These are phyloP conservation scores for Pelecanus crispus DNA, from an alignment of 2,113 vertebrate species.

Conservation along the genomic window DNA sequence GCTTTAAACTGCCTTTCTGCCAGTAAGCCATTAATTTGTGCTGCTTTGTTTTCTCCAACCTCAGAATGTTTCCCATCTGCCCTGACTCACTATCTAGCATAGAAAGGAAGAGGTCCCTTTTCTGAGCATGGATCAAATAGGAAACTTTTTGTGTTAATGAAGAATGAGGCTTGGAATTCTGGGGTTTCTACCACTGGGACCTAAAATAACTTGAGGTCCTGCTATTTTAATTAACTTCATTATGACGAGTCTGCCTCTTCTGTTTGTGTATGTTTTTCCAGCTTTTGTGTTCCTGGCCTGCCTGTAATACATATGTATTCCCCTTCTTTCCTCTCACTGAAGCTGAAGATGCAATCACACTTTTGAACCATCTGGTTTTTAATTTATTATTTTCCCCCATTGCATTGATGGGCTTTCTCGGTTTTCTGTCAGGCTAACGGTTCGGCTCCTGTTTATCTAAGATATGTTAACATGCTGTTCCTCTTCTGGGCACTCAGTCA, in stretches of 20 bases:
- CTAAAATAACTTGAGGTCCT: constrained; percentile 60
- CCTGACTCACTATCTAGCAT: constrained; percentile 28
- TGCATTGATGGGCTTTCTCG: neutral
- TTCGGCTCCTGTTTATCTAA: constrained; percentile 57
- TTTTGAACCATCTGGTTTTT: constrained; percentile 45
- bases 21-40: constrained; percentile 64
- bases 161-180: constrained; percentile 23
- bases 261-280: neutral
- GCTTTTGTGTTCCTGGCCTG: constrained; percentile 43
- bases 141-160: constrained; percentile 15
- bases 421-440: constrained; percentile 21
- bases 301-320: neutral
- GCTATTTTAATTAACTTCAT: constrained; percentile 66
- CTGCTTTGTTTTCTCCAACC: constrained; percentile 61
- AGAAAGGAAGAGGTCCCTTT: constrained; percentile 49
- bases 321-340: constrained; percentile 30
- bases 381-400: constrained; percentile 25
- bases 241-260: constrained; percentile 20
- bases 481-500: constrained; percentile 20
- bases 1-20: constrained; percentile 47
- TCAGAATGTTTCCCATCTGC: constrained; percentile 66
- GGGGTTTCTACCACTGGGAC: constrained; percentile 1
- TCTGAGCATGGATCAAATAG: neutral
- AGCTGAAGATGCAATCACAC: constrained; percentile 50
- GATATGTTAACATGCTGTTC: constrained; percentile 49